A percentile compares a stretch with the other conserved stretches of the same genome.
phyloP scores from a whole-genome alignment of 2,113 vertebrate genomes.

The Hippolais icterina region DNA sequence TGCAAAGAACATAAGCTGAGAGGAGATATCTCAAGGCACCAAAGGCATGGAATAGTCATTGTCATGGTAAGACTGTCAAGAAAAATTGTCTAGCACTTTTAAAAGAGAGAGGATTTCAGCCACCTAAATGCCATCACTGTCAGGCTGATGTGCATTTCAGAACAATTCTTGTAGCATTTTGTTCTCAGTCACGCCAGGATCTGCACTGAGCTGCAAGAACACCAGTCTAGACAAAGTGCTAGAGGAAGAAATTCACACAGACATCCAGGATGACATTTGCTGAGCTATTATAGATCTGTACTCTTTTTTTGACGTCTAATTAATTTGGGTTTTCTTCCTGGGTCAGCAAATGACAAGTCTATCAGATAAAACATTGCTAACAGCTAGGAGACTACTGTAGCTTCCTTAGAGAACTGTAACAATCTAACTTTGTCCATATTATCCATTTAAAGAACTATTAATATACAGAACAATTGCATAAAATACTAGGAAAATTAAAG shows the following conservation, averaged over 20 bases:
- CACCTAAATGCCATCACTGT: constrained; percentile 32
- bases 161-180: constrained; percentile 11
- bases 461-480: background rate
- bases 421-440: background rate
- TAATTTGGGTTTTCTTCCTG: background rate
- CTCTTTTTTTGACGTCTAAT: background rate
- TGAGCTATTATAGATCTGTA: background rate
- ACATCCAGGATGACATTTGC: background rate
- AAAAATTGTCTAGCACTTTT: background rate
- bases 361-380: background rate
- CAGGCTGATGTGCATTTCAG: constrained; percentile 46
- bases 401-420: background rate
- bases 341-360: background rate
- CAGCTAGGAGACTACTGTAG: background rate
- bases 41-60: background rate
- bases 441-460: background rate
- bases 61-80: constrained; percentile 13
- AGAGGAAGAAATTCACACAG: background rate
- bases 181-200: background rate
- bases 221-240: background rate
- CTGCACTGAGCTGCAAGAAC: background rate
- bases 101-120: constrained; percentile 1
- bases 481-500: background rate
- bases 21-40: background rate
- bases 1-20: constrained; percentile 10